A percentile compares a stretch with the other conserved stretches of the same genome.
Evolutionary conservation across 1,140 invertebrate species (phyloP).

Genomic region (Eriosoma lanigerum): DNA sequence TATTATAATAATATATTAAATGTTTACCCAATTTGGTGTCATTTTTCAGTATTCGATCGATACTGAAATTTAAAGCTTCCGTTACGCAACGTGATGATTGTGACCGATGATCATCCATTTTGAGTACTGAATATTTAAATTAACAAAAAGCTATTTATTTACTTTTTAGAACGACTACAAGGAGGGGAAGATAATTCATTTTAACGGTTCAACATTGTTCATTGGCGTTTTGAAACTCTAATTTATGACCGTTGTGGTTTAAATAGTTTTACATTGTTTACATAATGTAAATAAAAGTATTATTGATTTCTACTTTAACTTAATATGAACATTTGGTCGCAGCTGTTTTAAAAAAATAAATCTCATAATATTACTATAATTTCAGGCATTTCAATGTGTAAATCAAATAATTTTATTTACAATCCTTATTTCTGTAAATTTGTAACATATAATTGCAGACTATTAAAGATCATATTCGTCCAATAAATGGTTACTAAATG

Average conservation of each 20-base stretch:
- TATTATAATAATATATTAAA: background rate
- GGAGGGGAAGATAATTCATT: conserved; percentile 35
- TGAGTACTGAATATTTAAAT: conserved; percentile 25
- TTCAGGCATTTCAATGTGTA: background rate
- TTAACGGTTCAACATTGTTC: conserved; percentile 12
- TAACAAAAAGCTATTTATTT: background rate
- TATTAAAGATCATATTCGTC: no score
- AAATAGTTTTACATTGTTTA: conserved; percentile 28
- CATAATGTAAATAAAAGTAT: background rate
- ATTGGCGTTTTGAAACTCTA: background rate
- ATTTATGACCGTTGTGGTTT: conserved; percentile 44
- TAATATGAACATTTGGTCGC: conserved; percentile 9
- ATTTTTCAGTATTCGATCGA: conserved; percentile 33
- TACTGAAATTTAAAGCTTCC: conserved; percentile 14
- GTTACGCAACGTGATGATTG: background rate
- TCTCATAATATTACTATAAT: background rate
- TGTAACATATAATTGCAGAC: no score
- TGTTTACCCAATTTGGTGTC: conserved; percentile 3
- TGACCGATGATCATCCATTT: background rate
- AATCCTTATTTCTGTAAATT: background rate
- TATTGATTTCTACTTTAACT: conserved; percentile 2
- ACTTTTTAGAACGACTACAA: background rate
- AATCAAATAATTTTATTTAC: background rate
- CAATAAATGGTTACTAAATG: no score
- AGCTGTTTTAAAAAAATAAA: conserved; percentile 29